Conservation (phyloP, 2,797 vertebrate species). For the Oreochromis mossambicus region DNA sequence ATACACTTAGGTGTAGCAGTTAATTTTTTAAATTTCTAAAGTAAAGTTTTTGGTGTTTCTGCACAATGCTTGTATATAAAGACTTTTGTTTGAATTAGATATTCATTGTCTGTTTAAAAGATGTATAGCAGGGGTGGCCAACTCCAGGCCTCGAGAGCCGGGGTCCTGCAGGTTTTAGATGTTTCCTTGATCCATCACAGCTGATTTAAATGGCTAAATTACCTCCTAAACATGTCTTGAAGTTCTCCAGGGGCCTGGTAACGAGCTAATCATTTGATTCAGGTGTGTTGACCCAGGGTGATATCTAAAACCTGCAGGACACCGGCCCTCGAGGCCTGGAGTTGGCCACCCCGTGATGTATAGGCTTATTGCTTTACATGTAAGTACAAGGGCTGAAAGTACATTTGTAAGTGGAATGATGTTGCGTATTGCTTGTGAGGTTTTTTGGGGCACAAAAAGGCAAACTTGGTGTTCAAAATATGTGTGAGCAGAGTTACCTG, state of each 20-base stretch:
- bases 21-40: neutral
- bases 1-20: neutral
- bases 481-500: neutral
- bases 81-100: neutral
- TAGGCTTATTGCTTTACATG: neutral
- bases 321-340: too few species aligned
- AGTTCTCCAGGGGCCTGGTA: too few species aligned
- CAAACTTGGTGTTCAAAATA: neutral
- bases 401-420: neutral
- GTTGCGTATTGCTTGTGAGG: neutral
- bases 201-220: too few species aligned
- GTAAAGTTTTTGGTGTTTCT: neutral
- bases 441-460: neutral
- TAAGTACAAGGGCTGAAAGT: neutral
- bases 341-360: neutral
- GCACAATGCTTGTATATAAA: neutral
- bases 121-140: neutral
- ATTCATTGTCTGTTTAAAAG: neutral
- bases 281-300: too few species aligned
- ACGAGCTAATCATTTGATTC: too few species aligned
- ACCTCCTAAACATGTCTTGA: too few species aligned
- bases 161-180: too few species aligned
- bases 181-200: too few species aligned
- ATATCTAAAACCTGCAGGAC: too few species aligned
- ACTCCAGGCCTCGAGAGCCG: neutral